Evolutionary conservation across 2,797 vertebrate genomes (phyloP).

Genomic region (Chelidonichthys spinosus): DNA sequence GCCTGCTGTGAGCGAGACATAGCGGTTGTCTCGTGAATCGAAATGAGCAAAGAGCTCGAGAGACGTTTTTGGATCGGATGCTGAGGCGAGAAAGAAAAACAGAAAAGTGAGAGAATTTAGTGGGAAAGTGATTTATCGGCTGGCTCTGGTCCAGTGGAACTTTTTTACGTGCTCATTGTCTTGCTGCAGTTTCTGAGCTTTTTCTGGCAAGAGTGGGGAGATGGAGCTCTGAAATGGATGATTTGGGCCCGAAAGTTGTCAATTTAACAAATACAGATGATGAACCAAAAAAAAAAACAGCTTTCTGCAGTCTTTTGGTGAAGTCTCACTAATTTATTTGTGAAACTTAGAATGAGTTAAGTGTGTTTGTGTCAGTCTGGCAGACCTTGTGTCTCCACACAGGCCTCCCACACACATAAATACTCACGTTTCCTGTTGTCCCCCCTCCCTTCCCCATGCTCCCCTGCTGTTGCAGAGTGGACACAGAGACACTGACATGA

Average conservation of each 20-base stretch:
- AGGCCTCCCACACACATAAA: conserved; percentile 47
- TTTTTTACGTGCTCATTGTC: not conserved
- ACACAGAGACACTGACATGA: conserved; percentile 31
- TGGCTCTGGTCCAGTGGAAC: not conserved
- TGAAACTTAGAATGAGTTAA: conserved; percentile 43
- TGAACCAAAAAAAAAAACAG: not conserved
- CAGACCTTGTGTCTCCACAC: conserved; percentile 69
- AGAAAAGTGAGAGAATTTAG: not conserved
- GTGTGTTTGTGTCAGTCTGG: conserved; percentile 63
- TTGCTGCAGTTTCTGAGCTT: conserved; percentile 3
- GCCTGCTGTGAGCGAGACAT: conserved; percentile 38
- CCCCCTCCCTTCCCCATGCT: conserved; percentile 32
- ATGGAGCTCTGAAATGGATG: conserved; percentile 1
- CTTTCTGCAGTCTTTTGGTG: not conserved
- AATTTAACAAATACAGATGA: conserved; percentile 11
- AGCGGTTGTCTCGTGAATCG: conserved; percentile 28
- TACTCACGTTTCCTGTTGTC: conserved; percentile 45
- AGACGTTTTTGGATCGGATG: not conserved
- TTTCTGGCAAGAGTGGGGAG: not conserved
- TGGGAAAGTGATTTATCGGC: not conserved
- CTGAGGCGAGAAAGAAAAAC: conserved; percentile 9
- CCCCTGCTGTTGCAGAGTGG: conserved; percentile 51
- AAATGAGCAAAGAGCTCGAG: conserved; percentile 11
- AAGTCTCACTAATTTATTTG: conserved; percentile 43
- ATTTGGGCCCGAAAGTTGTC: conserved; percentile 8